Conservation (phyloP, 1,140 invertebrate species). For the silkworm (Bombyx mori) region DNA sequence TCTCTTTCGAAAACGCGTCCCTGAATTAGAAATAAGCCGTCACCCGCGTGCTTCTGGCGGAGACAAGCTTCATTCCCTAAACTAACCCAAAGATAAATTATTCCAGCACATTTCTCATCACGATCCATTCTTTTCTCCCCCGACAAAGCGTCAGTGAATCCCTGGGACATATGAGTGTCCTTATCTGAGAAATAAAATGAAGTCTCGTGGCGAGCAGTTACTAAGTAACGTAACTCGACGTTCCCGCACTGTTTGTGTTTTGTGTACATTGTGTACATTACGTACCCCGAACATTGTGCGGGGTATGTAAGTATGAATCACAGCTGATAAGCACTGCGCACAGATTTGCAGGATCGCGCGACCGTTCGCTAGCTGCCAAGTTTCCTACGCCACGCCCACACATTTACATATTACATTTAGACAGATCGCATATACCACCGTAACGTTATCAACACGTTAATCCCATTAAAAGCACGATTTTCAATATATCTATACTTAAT, state of each 20-base stretch:
- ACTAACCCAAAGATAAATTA: slow-evolving; percentile 64
- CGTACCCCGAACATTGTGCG: slow-evolving; percentile 8
- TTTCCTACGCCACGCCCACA: slow-evolving; percentile 48
- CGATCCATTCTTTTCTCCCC: slow-evolving; percentile 53
- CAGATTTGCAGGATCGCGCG: slow-evolving; percentile 57
- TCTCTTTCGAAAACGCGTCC: slow-evolving; percentile 50
- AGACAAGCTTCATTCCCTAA: slow-evolving; percentile 52
- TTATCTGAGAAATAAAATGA: slow-evolving; percentile 60
- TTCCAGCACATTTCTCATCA: slow-evolving; percentile 65
- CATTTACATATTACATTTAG: slow-evolving; percentile 47
- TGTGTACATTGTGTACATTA: background rate
- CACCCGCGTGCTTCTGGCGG: slow-evolving; percentile 39
- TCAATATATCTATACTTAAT: too few relatives aligned
- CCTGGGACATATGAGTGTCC: slow-evolving; percentile 44
- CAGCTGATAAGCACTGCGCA: slow-evolving; percentile 56
- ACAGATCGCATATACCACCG: slow-evolving; percentile 4
- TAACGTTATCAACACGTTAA: background rate
- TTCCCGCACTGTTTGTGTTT: slow-evolving; percentile 20
- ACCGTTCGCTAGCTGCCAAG: slow-evolving; percentile 50
- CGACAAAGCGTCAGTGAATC: slow-evolving; percentile 54
- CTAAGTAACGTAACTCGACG: slow-evolving; percentile 37
- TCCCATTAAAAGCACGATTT: too few relatives aligned
- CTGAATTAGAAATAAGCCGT: slow-evolving; percentile 60
- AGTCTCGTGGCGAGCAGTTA: slow-evolving; percentile 32
- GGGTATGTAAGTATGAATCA: slow-evolving; percentile 52